These are phyloP conservation scores for Typhlomys cinereus DNA, from an alignment of 2,113 vertebrate genomes.

Conservation along the genomic window DNA sequence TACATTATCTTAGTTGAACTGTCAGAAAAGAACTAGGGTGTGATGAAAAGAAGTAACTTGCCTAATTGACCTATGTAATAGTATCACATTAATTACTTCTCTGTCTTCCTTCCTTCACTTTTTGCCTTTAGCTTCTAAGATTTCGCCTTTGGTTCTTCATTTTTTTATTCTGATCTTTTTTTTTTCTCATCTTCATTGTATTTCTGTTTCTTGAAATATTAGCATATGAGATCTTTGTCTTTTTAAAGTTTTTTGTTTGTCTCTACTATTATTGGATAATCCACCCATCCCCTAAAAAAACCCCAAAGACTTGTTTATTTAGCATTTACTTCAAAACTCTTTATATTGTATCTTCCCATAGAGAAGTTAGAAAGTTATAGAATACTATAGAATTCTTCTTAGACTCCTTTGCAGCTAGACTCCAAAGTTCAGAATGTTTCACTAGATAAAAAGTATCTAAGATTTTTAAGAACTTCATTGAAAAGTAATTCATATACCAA, in stretches of 20 bases:
- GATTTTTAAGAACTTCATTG: slow-evolving; percentile 3
- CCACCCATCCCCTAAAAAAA: background rate
- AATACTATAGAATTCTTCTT: background rate
- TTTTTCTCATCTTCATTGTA: background rate
- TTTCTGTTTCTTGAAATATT: background rate
- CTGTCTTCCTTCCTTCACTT: background rate
- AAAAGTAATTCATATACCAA: background rate
- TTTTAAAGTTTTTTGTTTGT: background rate
- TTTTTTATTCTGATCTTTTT: background rate
- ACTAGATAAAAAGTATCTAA: background rate
- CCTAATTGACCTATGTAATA: background rate
- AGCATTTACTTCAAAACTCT: background rate
- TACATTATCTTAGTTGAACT: background rate
- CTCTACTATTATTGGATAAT: background rate
- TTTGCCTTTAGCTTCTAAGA: background rate
- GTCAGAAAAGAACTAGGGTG: background rate
- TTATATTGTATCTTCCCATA: slow-evolving; percentile 10
- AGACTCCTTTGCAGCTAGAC: slow-evolving; percentile 47
- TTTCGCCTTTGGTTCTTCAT: background rate
- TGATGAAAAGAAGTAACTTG: background rate
- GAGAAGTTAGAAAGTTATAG: background rate
- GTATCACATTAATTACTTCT: background rate
- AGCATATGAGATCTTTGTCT: background rate
- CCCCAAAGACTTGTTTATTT: background rate
- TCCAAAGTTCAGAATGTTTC: background rate